A percentile compares a stretch with the other conserved stretches of the same genome.
These are phyloP conservation scores for Pogona vitticeps DNA, from an alignment of 2,113 vertebrate genomes.

Conservation along the genomic window DNA sequence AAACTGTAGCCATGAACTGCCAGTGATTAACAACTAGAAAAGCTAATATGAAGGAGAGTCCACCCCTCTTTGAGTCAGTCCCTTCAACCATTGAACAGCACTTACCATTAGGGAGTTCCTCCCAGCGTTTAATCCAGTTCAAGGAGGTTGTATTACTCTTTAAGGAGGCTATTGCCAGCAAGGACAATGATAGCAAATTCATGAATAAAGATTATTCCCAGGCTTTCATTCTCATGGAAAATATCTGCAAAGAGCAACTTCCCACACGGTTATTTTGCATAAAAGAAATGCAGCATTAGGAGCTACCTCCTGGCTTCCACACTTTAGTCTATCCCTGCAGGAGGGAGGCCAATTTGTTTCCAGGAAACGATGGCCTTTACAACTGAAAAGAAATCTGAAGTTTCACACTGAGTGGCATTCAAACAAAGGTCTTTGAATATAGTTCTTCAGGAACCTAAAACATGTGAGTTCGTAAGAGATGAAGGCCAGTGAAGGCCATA, in stretches of 20 bases:
- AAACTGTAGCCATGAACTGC: no score
- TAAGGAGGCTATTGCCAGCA: slow-evolving; percentile 39
- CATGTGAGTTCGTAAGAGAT: not conserved
- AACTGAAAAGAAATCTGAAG: slow-evolving; percentile 39
- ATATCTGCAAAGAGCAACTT: slow-evolving; percentile 12
- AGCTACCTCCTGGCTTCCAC: not conserved
- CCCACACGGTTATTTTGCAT: not conserved
- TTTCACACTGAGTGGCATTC: not conserved
- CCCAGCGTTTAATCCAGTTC: not conserved
- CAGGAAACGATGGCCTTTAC: slow-evolving; percentile 8
- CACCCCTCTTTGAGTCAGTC: no score
- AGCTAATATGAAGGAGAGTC: no score
- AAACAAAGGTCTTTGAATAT: not conserved
- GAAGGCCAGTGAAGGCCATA: not conserved
- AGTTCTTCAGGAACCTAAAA: not conserved
- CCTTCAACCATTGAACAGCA: no score
- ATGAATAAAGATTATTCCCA: slow-evolving; percentile 19
- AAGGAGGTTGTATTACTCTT: not conserved
- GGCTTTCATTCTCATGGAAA: not conserved
- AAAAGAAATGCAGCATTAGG: not conserved
- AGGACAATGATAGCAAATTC: slow-evolving; percentile 50
- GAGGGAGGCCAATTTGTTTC: not conserved
- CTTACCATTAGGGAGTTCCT: no score
- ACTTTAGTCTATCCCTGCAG: slow-evolving; percentile 7
- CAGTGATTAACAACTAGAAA: no score